Evolutionary conservation across 2,113 vertebrate genomes (phyloP).

Genomic region (Antechinus stuartii): DNA sequence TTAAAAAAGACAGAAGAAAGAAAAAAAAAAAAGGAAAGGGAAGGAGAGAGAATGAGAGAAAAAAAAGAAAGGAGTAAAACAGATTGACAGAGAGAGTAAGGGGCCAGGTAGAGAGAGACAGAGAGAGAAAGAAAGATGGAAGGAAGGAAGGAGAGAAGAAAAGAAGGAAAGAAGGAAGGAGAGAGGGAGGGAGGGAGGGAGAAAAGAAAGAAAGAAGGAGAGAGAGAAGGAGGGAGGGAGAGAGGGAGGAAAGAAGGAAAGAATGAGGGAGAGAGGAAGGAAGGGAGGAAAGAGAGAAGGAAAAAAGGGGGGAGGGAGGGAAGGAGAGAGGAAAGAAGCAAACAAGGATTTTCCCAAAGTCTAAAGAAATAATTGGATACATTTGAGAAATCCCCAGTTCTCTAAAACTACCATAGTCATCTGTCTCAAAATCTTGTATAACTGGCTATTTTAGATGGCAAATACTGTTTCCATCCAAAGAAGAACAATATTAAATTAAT

Average conservation of each 20-base stretch:
- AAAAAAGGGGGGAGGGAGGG: background rate
- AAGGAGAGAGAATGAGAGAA: no score
- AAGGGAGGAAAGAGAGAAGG: background rate
- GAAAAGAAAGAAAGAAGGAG: rapidly evolving
- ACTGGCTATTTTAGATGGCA: background rate
- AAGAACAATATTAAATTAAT: constrained; percentile 49
- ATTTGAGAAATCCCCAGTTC: constrained; percentile 20
- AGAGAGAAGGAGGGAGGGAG: rapidly evolving
- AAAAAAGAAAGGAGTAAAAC: no score
- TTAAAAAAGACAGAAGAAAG: background rate
- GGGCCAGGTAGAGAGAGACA: no score
- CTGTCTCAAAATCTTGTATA: background rate
- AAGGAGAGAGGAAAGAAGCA: rapidly evolving
- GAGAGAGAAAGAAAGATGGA: rapidly evolving
- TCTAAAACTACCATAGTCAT: background rate
- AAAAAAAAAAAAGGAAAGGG: no score
- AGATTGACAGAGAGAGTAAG: no score
- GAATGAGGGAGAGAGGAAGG: background rate
- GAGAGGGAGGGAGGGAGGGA: no score
- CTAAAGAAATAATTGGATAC: background rate
- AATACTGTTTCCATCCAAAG: background rate
- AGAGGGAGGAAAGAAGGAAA: background rate
- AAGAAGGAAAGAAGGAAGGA: no score
- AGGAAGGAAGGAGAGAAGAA: no score
- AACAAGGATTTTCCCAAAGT: background rate